A percentile compares a stretch with the other conserved stretches of the same genome.
These are phyloP conservation scores for Lepidonotus clava DNA, from an alignment of 2,888 invertebrate genomes.

Conservation along the genomic window DNA sequence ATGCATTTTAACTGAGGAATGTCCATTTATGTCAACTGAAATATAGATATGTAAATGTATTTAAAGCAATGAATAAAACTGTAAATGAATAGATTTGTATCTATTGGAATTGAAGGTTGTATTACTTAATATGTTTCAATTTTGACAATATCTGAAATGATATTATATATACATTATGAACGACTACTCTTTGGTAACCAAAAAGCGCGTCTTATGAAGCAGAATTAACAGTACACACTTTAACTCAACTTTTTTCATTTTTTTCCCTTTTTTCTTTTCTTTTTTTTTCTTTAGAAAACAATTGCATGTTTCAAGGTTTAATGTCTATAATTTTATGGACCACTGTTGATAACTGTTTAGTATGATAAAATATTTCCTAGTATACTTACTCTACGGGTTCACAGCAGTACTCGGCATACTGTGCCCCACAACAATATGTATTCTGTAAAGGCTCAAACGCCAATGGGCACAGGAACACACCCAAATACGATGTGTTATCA, in stretches of 20 bases:
- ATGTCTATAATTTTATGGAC: background rate
- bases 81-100: no score
- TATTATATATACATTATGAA: no score
- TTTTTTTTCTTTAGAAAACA: background rate
- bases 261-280: background rate
- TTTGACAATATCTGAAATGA: no score
- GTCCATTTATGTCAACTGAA: background rate
- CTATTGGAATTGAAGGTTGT: no score
- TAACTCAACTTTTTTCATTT: no score
- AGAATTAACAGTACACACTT: no score
- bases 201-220: no score
- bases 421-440: background rate
- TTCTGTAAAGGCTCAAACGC: slow-evolving; percentile 15
- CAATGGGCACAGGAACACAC: background rate
- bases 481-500: background rate
- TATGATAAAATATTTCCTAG: background rate
- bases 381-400: slow-evolving; percentile 24
- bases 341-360: background rate
- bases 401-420: slow-evolving; percentile 33
- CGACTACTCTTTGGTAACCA: no score
- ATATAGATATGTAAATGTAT: no score
- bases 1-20: background rate
- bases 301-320: no score
- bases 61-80: no score
- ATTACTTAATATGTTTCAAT: no score